These are phyloP conservation scores for Equus quagga DNA, from an alignment of 2,113 vertebrate genomes.

Conservation along the genomic window DNA sequence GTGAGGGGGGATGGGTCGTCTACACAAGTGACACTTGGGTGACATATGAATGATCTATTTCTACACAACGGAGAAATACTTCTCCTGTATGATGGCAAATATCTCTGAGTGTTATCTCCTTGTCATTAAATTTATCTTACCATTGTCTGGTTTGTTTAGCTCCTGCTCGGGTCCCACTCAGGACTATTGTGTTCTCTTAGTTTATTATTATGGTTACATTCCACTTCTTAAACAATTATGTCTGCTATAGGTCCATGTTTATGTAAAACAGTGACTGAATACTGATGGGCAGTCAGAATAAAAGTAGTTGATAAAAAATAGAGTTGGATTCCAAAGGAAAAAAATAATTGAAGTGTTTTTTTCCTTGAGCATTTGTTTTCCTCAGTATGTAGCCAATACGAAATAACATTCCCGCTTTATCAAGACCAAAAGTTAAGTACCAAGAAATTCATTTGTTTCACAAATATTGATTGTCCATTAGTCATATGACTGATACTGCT, in stretches of 20 bases:
- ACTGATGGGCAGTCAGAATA: neutral
- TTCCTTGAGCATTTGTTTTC: neutral
- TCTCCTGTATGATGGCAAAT: neutral
- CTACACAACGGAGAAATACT: neutral
- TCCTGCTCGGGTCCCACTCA: neutral
- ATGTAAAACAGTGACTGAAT: neutral
- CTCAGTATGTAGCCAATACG: neutral
- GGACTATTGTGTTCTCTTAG: conserved; percentile 46
- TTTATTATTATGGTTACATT: conserved; percentile 12
- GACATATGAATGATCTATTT: neutral
- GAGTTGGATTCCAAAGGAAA: conserved; percentile 25
- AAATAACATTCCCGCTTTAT: neutral
- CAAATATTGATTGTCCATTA: neutral
- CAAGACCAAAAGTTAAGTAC: neutral
- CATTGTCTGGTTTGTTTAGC: conserved; percentile 66
- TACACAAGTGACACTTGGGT: neutral
- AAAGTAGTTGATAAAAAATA: neutral
- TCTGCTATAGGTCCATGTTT: neutral
- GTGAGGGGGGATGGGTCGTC: neutral
- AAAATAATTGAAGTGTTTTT: neutral
- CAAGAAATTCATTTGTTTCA: neutral
- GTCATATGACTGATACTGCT: neutral
- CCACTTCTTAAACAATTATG: conserved; percentile 63
- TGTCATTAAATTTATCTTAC: conserved; percentile 16
- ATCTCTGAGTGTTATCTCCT: conserved; percentile 29